Evolutionary conservation across 1,140 invertebrate species (phyloP), one percentile per base, ranked within the genome.

Genomic region (Philopotamus ludificatus): DNA sequence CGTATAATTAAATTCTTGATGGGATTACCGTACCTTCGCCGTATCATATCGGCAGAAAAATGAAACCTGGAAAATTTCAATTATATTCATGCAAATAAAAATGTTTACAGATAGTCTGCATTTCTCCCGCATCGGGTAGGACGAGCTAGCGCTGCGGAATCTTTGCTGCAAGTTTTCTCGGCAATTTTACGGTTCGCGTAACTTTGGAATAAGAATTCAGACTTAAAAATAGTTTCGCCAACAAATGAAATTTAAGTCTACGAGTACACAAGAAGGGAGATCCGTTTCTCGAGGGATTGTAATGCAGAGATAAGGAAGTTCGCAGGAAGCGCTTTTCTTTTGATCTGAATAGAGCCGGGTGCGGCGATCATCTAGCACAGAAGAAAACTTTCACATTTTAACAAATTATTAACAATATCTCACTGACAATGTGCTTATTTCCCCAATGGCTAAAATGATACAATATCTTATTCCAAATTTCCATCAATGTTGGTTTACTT

Each of bases 201-300:
- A 47, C 44, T 47, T 47, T 47, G 4, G 10, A 47, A 47, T 34
- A 34, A 12, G 28, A 34, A 34, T 34, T 34, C 28, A 12, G 3
- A 54, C 9, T 28, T 28, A 54, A 54, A 54, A 26, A 54, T 54
- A 54, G 51, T 54, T 54, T 51, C 28, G 9, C 10, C 22, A 54
- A 54, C 23, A 28, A 28, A 28, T 28, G 22, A 54, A 54, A 54
- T 54, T 54, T 21, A 15, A 54, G 51, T 28, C 22, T 21, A 10
- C 34, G 44, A 47, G 18, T 47, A 21, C 22, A 21, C 10, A 54
- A 7, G 23, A n/a, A 54, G 22, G 28, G 22, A 12, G 51, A 25
- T 23, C 28, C 23, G n/a, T 25, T 34, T 20, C 20, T 10, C 51
- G 20, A 15, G n/a, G 51, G 3, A 18, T 34, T 25, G 8, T 2